These are phyloP conservation scores for Cyprinella venusta DNA, from an alignment of 2,797 vertebrate genomes.

Conservation along the genomic window DNA sequence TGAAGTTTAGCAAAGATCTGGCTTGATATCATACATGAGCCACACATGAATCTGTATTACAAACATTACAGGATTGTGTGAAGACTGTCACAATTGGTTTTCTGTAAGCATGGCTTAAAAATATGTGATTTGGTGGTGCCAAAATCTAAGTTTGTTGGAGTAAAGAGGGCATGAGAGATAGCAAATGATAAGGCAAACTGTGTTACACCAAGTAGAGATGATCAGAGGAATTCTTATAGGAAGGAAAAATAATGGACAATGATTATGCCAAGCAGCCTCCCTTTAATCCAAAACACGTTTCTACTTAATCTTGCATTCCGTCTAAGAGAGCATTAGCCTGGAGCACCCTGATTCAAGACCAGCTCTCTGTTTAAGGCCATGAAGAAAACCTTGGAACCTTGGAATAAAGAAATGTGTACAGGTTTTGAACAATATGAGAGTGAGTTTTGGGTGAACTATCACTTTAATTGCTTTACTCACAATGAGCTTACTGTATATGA, in stretches of 20 bases:
- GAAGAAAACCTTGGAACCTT: neutral
- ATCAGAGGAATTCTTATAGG: constrained; percentile 24
- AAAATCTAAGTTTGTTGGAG: constrained; percentile 43
- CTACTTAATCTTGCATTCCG: constrained; percentile 17
- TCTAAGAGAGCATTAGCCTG: constrained; percentile 15
- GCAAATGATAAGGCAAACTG: constrained; percentile 4
- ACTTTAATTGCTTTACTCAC: neutral
- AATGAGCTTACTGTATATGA: neutral
- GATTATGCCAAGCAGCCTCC: constrained; percentile 42
- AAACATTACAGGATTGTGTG: neutral
- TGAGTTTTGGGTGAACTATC: too few relatives aligned
- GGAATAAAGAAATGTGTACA: too few relatives aligned
- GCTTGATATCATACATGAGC: constrained; percentile 20
- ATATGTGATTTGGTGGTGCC: constrained; percentile 11
- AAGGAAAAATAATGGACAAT: constrained; percentile 46
- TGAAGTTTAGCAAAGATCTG: constrained; percentile 5
- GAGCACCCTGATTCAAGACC: neutral
- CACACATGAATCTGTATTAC: constrained; percentile 5
- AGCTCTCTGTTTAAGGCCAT: constrained; percentile 11
- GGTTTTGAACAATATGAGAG: too few relatives aligned
- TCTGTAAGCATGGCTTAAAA: neutral
- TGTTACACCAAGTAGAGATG: constrained; percentile 34
- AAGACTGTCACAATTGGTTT: neutral
- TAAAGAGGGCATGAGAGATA: constrained; percentile 39
- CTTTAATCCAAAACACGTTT: constrained; percentile 54